Base-by-base conservation (phyloP, 2,888 invertebrate genomes). In the Allolobophora icterica region DNA sequence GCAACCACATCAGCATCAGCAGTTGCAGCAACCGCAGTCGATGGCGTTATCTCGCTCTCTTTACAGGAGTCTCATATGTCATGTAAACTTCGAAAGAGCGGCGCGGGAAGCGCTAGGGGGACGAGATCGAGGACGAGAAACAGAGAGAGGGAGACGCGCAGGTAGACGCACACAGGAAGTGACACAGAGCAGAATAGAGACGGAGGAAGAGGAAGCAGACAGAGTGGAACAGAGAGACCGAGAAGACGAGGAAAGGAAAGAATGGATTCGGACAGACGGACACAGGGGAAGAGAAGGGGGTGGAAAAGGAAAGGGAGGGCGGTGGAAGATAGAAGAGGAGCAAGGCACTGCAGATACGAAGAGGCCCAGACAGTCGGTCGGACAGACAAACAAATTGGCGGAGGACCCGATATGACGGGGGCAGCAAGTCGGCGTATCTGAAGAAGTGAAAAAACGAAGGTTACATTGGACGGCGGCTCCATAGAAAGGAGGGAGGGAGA, bases 341-440 rank as follows among this genome's bases (percentile, higher is more conserved):
- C 35, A 4, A 89, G 45, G 89, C 33, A 40, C 33, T 42, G 15
- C 0, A 89, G 38, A 89, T 33, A 33, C 33, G 33, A 89, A 89
- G 38, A 89, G 35, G 30, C 0, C 21, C 24, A 90, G 58, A 58
- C 87, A 17, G 87, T 24, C 35, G 38, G 87, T 24, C 35, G 38
- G 87, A 87, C 87, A 87, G 87, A 87, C 71, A n/a, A n/a, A 71
- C 71, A 71, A 71, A 71, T 71, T 71, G 71, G 71, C n/a, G n/a
- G 71, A 71, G 71, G n/a, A 71, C 71, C 8, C n/a, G 71, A 71
- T 30, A n/a, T 71, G 71, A 71, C 8, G 71, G 71, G 71, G 71
- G n/a, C 71, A 30, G 71, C 30, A n/a, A 1, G 71, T 71, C 71
- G 71, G 71, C 71, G 71, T n/a, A 71, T 71, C 71, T 71, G 71